Evolutionary conservation across 2,888 invertebrate species (phyloP).

Genomic region (Orthosia gothica): DNA sequence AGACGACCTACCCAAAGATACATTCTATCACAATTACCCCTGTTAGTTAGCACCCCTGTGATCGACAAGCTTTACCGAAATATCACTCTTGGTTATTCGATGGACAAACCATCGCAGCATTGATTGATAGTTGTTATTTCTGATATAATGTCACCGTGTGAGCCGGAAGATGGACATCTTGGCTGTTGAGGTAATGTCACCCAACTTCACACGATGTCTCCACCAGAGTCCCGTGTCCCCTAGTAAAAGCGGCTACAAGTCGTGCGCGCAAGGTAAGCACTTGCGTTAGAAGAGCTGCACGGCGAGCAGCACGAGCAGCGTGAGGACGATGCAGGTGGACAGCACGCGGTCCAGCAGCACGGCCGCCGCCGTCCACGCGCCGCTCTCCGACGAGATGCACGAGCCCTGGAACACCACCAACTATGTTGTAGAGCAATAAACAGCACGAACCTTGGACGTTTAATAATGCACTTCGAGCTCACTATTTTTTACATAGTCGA

Average conservation of each 20-base stretch:
- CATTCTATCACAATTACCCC: too few species aligned
- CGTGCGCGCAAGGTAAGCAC: neutral
- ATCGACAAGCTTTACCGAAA: too few species aligned
- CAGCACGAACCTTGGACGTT: neutral
- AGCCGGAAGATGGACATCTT: too few species aligned
- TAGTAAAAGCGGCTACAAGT: neutral
- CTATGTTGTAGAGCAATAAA: neutral
- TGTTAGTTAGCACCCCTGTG: too few species aligned
- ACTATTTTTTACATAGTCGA: neutral
- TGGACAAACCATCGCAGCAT: too few species aligned
- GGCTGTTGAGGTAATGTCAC: neutral
- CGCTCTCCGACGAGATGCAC: slow-evolving; percentile 64
- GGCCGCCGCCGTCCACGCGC: slow-evolving; percentile 82
- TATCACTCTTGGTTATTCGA: too few species aligned
- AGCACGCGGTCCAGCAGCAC: slow-evolving; percentile 78
- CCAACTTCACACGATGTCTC: slow-evolving; percentile 1
- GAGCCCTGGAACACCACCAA: slow-evolving; percentile 53
- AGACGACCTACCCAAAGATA: neutral
- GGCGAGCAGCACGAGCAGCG: slow-evolving; percentile 68
- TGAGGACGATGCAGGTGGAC: slow-evolving; percentile 67
- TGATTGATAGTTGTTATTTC: too few species aligned
- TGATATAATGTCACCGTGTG: too few species aligned
- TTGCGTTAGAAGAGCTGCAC: slow-evolving; percentile 52
- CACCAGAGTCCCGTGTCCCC: neutral
- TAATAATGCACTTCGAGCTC: neutral